Percentiles rank a stretch among this genome's conserved stretches.
phyloP scores from a whole-genome alignment of 2,113 vertebrate genomes.

The Ariopsis seemanni region DNA sequence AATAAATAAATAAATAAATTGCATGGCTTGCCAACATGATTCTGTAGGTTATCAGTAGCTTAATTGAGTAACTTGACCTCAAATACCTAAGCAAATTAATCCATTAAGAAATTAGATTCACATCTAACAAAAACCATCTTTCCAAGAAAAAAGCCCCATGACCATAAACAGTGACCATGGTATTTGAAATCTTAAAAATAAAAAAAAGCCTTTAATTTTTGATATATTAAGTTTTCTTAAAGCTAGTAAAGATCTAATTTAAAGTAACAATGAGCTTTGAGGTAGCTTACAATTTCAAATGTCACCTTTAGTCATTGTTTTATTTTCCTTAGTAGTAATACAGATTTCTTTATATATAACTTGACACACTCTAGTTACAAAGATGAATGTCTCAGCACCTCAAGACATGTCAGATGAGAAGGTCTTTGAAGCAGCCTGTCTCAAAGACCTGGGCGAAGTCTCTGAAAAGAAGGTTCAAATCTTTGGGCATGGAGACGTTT shows the following conservation, averaged over 20 bases:
- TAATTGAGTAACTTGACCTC: slow-evolving; percentile 42
- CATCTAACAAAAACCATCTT: slow-evolving; percentile 48
- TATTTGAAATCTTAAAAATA: not conserved
- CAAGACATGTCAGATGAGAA: slow-evolving; percentile 65
- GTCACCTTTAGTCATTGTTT: slow-evolving; percentile 30
- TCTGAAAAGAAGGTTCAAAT: slow-evolving; percentile 32
- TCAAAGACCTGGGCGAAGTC: slow-evolving; percentile 63
- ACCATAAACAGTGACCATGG: slow-evolving; percentile 17
- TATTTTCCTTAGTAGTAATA: slow-evolving; percentile 63
- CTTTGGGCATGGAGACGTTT: slow-evolving; percentile 27
- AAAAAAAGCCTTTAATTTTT: not conserved
- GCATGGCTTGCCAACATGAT: slow-evolving; percentile 53
- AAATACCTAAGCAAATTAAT: slow-evolving; percentile 30
- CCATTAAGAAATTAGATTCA: slow-evolving; percentile 31
- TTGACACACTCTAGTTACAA: slow-evolving; percentile 70
- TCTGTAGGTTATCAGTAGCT: not conserved
- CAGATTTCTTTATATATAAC: slow-evolving; percentile 69
- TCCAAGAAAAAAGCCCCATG: slow-evolving; percentile 21
- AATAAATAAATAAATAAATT: not conserved
- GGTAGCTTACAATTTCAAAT: not conserved
- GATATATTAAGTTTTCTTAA: not conserved
- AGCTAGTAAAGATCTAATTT: slow-evolving; percentile 8
- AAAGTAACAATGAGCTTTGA: not conserved
- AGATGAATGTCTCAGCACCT: slow-evolving; percentile 65
- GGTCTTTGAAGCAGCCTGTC: slow-evolving; percentile 63